phyloP scores from a whole-genome alignment of 2,797 vertebrate genomes.

The Oreonectes daqikongensis region DNA sequence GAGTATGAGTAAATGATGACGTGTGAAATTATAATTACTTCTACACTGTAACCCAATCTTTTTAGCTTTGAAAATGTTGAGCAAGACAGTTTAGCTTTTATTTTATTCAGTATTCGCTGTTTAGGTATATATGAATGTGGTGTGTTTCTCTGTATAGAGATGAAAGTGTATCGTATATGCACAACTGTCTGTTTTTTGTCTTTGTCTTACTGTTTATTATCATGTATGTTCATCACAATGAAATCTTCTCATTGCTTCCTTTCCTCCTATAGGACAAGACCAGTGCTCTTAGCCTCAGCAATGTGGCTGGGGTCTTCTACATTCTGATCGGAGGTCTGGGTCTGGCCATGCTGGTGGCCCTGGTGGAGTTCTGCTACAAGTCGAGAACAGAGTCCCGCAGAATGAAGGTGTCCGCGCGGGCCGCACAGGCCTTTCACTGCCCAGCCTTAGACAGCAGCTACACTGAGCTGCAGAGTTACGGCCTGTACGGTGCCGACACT shows the following conservation, averaged over 20 bases:
- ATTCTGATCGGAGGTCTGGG: constrained; percentile 98
- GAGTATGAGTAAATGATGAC: not conserved
- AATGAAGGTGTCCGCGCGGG: constrained; percentile 93
- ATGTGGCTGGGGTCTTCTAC: constrained; percentile 98
- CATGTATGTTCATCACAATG: constrained; percentile 6
- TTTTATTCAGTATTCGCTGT: not conserved
- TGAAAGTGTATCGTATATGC: not conserved
- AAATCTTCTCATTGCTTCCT: constrained; percentile 21
- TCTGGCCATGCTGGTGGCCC: constrained; percentile 98
- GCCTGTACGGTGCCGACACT: constrained; percentile 80
- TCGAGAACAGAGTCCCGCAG: constrained; percentile 96
- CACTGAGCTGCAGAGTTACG: constrained; percentile 83
- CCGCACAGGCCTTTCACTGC: constrained; percentile 84
- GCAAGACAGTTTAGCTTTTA: constrained; percentile 1
- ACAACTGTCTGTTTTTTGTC: not conserved
- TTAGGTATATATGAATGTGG: not conserved
- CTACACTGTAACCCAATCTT: too few species aligned
- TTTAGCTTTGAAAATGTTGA: not conserved
- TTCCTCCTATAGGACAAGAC: constrained; percentile 90
- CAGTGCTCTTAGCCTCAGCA: constrained; percentile 96
- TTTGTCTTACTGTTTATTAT: not conserved
- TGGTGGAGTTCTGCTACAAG: constrained; percentile 99
- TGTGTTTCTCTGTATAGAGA: not conserved
- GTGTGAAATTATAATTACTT: not conserved
- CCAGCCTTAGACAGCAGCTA: constrained; percentile 79